phyloP scores from a whole-genome alignment of 2,797 vertebrate genomes.

The Pipistrellus kuhlii region DNA sequence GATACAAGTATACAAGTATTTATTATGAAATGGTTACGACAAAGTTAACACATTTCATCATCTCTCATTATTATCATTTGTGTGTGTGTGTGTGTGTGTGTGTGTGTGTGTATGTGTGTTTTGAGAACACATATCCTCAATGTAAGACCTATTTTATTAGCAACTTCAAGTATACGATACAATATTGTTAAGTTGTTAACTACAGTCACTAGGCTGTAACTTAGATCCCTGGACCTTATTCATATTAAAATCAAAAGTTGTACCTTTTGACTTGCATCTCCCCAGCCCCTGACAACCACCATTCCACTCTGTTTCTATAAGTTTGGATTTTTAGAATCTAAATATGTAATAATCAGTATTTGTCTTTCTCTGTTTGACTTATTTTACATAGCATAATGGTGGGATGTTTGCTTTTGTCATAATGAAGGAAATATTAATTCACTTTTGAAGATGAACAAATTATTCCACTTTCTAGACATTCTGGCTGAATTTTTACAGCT shows the following conservation, averaged over 20 bases:
- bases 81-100: not conserved
- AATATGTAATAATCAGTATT: not conserved
- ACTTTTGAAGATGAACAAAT: not conserved
- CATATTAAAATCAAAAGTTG: not conserved
- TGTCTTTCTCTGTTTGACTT: not conserved
- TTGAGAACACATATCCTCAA: not conserved
- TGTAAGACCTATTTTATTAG: not conserved
- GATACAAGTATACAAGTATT: not conserved
- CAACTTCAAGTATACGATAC: not conserved
- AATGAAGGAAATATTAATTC: not conserved
- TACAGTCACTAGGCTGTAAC: not conserved
- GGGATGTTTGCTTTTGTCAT: not conserved
- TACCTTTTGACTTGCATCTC: not conserved
- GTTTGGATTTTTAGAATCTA: not conserved
- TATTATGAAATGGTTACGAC: not conserved
- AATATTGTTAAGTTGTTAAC: not conserved
- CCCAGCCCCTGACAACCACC: not conserved
- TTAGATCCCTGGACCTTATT: not conserved
- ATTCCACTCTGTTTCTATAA: not conserved
- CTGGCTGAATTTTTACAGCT: not conserved
- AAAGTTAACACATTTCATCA: not conserved
- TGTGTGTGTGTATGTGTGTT: not conserved
- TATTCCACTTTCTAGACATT: not conserved
- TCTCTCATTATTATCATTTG: not conserved
- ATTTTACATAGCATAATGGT: not conserved